Evolutionary conservation across 2,797 vertebrate species (phyloP), one percentile per base, ranked within the genome.

Genomic region (Balearica regulorum): DNA sequence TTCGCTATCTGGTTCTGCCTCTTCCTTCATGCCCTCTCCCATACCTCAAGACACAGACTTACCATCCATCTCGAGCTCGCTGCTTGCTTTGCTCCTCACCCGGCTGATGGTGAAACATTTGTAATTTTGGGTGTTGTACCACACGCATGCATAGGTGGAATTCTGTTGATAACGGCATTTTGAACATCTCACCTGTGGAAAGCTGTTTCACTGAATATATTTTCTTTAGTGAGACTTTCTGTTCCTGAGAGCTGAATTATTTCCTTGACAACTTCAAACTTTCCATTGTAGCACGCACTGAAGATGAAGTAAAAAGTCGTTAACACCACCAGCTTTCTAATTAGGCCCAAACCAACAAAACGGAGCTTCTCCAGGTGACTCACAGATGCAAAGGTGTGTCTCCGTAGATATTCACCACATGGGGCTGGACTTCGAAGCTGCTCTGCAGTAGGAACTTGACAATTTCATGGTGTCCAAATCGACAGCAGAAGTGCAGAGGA

Each of bases 121-220:
- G 65, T 14, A 0, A 29, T 57, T 21, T 4, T 0, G 8, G 54
- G 37, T 12, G 37, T 8, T 6, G 41, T 17, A n/a, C 7, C 33
- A 22, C 70, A 55, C 0, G 5, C 16, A 29, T 13, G 57, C 79
- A 25, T 10, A 28, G 25, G 55, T 43, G 48, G 49, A 72, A 31
- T 22, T 64, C 68, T 31, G 3, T 10, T 41, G 51, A 35, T 6
- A 33, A 25, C 4, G 19, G 53, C 4, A 16, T 55, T 78, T 60
- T 65, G 80, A 73, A 64, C 72, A 68, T n/a, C 94, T 57, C 98
- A 99, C 99, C 99, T 99, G 98, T 99, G 99, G 97, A 99, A 99
- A 53, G 98, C 98, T 1, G 99, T 99, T 97, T 99, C 99, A 51
- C 99, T 99, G 98, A 99, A 99, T 93, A 99, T 99, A 55, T 99